Conservation (phyloP, 1,140 invertebrate genomes). For the Platorchestia sp. region DNA sequence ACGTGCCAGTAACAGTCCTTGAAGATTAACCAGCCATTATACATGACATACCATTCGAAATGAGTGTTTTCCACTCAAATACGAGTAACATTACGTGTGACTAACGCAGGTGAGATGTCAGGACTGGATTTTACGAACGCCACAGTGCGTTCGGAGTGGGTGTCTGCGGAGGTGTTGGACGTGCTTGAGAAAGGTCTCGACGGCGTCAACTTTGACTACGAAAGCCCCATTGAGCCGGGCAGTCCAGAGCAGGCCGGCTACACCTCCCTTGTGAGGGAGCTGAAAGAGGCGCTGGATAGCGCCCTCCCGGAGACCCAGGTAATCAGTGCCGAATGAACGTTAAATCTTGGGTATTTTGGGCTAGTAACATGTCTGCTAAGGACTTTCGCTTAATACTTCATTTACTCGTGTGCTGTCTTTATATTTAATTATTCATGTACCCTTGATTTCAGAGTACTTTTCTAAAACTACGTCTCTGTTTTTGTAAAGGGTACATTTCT, state of each 20-base stretch:
- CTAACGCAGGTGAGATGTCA: constrained; percentile 66
- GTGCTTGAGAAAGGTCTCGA: constrained; percentile 70
- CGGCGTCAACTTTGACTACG: constrained; percentile 73
- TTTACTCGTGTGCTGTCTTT: too few species aligned
- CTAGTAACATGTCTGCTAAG: too few species aligned
- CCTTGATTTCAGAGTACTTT: too few species aligned
- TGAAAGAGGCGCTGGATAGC: constrained; percentile 68
- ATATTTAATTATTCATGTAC: too few species aligned
- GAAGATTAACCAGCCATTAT: too few species aligned
- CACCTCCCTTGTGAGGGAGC: constrained; percentile 70
- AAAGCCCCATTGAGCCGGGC: constrained; percentile 69
- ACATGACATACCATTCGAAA: too few species aligned
- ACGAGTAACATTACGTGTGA: not conserved
- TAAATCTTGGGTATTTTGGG: not conserved
- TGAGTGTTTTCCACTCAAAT: too few species aligned
- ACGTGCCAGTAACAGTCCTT: too few species aligned
- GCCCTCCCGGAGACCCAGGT: constrained; percentile 70
- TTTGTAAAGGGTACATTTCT: too few species aligned
- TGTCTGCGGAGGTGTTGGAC: constrained; percentile 68
- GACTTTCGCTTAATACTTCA: too few species aligned
- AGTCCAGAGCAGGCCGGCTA: constrained; percentile 68
- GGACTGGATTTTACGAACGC: constrained; percentile 68
- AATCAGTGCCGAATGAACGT: not conserved
- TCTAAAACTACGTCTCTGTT: too few species aligned
- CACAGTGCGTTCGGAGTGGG: constrained; percentile 69